phyloP scores from a whole-genome alignment of 2,113 vertebrate genomes.

The Oreochromis aureus region DNA sequence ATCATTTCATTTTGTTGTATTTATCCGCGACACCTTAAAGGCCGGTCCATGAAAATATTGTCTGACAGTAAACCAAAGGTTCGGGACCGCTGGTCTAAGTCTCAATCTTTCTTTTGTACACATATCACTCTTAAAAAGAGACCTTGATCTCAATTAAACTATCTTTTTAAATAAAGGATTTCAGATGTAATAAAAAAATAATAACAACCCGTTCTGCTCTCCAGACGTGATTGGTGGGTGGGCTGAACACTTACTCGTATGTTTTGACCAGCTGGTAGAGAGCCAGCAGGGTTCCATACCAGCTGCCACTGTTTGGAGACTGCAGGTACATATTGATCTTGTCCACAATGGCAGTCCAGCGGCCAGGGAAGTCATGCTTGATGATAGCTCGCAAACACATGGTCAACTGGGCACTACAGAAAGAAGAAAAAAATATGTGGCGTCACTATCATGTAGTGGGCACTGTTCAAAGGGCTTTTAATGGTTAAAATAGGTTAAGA shows the following conservation, averaged over 20 bases:
- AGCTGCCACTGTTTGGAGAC: slow-evolving; percentile 87
- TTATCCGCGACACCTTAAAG: not conserved
- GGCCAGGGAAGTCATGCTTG: slow-evolving; percentile 93
- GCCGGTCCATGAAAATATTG: not conserved
- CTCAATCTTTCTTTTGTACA: not conserved
- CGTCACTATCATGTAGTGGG: not conserved
- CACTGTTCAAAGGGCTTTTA: not conserved
- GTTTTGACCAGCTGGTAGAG: slow-evolving; percentile 97
- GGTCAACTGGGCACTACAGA: slow-evolving; percentile 84
- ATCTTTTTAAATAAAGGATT: not conserved
- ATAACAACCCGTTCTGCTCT: not conserved
- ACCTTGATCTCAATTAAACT: not conserved
- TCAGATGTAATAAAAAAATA: not conserved
- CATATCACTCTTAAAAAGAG: not conserved
- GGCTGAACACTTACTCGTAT: slow-evolving; percentile 83
- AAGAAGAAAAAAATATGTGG: not conserved
- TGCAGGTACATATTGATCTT: slow-evolving; percentile 88
- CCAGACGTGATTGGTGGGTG: not conserved
- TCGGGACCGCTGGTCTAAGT: not conserved
- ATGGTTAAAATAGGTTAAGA: not conserved
- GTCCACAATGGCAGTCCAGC: slow-evolving; percentile 92
- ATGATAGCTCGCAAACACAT: slow-evolving; percentile 93
- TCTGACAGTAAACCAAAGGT: not conserved
- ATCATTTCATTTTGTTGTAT: not conserved
- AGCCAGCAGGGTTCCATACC: slow-evolving; percentile 92